A percentile compares a stretch with the other conserved stretches of the same genome.
Evolutionary conservation across 2,797 vertebrate species (phyloP).

Genomic region (Halcyon leucocephala): DNA sequence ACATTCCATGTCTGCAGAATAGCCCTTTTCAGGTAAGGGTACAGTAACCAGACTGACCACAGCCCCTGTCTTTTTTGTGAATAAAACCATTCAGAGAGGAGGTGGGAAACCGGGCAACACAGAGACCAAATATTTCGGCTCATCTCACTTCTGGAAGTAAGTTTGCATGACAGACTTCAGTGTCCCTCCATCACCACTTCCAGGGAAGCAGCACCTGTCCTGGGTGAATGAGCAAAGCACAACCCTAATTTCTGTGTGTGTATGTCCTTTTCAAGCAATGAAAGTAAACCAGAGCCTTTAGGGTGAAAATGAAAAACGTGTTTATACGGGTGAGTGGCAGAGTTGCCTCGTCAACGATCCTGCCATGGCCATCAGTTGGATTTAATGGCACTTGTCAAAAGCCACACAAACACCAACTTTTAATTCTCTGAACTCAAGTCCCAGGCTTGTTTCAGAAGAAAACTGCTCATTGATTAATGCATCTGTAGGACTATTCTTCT

Average conservation of each 20-base stretch:
- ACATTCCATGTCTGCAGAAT: background rate
- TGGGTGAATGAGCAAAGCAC: background rate
- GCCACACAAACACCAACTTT: rapidly evolving
- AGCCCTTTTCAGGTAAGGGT: background rate
- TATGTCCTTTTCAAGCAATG: background rate
- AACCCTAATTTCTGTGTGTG: background rate
- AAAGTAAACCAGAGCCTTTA: background rate
- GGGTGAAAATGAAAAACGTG: background rate
- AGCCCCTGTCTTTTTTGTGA: background rate
- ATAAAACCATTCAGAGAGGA: background rate
- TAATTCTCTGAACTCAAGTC: background rate
- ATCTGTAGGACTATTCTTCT: background rate
- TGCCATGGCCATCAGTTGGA: background rate
- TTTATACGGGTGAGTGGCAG: background rate
- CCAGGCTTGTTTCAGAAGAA: background rate
- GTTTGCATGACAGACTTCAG: background rate
- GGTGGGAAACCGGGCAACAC: background rate
- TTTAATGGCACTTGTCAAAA: background rate
- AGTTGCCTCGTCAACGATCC: background rate
- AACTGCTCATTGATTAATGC: background rate
- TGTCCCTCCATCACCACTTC: rapidly evolving
- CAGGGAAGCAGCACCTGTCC: background rate
- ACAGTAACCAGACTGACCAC: background rate
- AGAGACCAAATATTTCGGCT: background rate
- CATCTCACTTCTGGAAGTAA: background rate